Evolutionary conservation across 2,888 invertebrate species (phyloP), one percentile per base, ranked within the genome.

Genomic region (Abscondita cerata): DNA sequence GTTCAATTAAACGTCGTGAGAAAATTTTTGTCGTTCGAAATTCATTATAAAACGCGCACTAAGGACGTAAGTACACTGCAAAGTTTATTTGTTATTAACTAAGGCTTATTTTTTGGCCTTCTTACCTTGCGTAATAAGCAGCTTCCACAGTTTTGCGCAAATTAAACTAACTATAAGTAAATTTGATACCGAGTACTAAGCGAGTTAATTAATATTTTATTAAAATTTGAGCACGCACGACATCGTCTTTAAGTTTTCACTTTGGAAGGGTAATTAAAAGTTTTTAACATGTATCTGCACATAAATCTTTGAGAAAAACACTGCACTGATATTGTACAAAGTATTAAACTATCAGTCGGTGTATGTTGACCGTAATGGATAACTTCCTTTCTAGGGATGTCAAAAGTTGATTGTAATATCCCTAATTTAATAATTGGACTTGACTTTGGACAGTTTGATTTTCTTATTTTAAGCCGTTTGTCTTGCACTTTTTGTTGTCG

Each of bases 301-400:
- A 6, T 25, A 25, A 31, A 51, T 33, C 15, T 31, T 34, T 16
- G 34, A 33, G 4, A 11, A 51, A 51, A 33, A 56, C 56, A 55
- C 64, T 66, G 64, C 65, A 64, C 61, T 70, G 66, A 68, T 66
- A 68, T 69, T 18, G 68, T 64, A 72, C 72, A 70, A 62, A 67
- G 72, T 72, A 71, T 69, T 70, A 69, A 66, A 72, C 70, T 71
- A 70, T 70, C 70, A 71, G 71, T 66, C 70, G 64, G 25, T 69
- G 70, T 73, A 73, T 72, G 65, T 72, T 72, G 71, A 67, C 68
- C 68, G 73, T 76, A 78, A 78, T 78, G 69, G 76, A 72, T 70
- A 68, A 73, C 72, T 78, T 78, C 78, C 78, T 76, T 77, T 72
- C 73, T 68, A 67, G 71, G 69, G 70, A 68, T 70, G 68, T 70